phyloP scores from a whole-genome alignment of 2,888 invertebrate genomes.

The Drosophila rubida region DNA sequence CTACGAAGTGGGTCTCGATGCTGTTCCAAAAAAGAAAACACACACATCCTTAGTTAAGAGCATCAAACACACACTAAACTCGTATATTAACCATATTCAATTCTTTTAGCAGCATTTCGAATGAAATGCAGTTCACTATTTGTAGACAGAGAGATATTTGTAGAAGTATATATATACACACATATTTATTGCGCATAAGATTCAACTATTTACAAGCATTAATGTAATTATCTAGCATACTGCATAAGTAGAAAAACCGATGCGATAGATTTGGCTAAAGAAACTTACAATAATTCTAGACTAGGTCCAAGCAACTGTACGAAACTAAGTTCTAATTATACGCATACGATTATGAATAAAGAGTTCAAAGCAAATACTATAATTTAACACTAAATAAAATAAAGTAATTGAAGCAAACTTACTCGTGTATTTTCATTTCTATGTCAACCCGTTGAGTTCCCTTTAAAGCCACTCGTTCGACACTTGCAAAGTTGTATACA shows the following conservation, averaged over 20 bases:
- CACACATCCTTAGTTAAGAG: constrained; percentile 56
- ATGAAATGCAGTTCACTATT: neutral
- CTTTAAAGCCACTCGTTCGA: neutral
- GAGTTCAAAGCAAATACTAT: constrained; percentile 52
- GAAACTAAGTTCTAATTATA: constrained; percentile 27
- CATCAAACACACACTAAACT: too few relatives aligned
- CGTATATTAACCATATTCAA: too few relatives aligned
- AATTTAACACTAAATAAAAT: neutral
- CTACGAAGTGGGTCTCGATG: constrained; percentile 28
- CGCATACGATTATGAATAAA: constrained; percentile 50
- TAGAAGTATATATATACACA: too few relatives aligned
- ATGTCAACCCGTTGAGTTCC: neutral
- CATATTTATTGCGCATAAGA: constrained; percentile 29
- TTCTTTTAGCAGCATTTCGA: constrained; percentile 23
- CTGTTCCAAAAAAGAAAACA: constrained; percentile 64
- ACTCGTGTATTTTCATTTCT: neutral
- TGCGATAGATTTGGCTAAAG: constrained; percentile 53
- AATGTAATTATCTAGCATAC: constrained; percentile 35
- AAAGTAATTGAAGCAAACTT: neutral
- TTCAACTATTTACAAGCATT: constrained; percentile 50
- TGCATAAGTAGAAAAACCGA: constrained; percentile 41
- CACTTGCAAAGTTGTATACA: neutral
- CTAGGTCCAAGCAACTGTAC: constrained; percentile 34
- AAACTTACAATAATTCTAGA: constrained; percentile 57
- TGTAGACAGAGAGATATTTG: neutral